Percentiles rank a stretch among this genome's conserved stretches.
Conservation (phyloP, 2,888 invertebrate species). For the Heteromurus nitidus region DNA sequence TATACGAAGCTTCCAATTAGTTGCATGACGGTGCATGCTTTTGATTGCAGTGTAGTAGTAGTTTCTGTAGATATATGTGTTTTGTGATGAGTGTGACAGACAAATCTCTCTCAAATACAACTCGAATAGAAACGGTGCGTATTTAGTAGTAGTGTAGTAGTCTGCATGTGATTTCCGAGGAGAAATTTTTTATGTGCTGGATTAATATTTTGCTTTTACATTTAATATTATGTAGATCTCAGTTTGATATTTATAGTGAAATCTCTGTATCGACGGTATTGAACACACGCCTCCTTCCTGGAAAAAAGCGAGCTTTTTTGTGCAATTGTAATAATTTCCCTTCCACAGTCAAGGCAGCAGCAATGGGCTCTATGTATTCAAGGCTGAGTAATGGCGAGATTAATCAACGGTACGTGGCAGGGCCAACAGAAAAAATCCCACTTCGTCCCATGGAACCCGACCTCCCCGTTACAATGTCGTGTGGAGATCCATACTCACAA, state of each 20-base stretch:
- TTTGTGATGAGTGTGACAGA: constrained; percentile 12
- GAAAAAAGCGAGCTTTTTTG: constrained; percentile 11
- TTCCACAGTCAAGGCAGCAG: constrained; percentile 61
- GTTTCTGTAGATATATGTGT: background rate
- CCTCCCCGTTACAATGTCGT: constrained; percentile 68
- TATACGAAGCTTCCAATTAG: constrained; percentile 45
- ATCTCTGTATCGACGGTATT: background rate
- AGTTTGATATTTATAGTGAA: too few species aligned
- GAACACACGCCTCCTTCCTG: background rate
- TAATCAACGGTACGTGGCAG: constrained; percentile 72
- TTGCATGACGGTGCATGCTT: constrained; percentile 24
- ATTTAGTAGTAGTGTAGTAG: too few species aligned
- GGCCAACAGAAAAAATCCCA: constrained; percentile 71
- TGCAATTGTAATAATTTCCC: constrained; percentile 57
- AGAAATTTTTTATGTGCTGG: too few species aligned
- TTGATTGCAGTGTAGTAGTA: constrained; percentile 1
- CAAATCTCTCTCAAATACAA: constrained; percentile 15
- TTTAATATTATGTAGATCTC: too few species aligned
- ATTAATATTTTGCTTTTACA: constrained; percentile 28
- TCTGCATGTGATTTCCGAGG: too few species aligned
- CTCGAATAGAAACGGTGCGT: too few species aligned
- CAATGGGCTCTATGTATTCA: constrained; percentile 72
- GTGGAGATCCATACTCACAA: constrained; percentile 56
- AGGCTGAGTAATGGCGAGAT: constrained; percentile 74
- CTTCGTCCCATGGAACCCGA: constrained; percentile 67